A percentile compares a stretch with the other conserved stretches of the same genome.
phyloP scores from a whole-genome alignment of 2,888 invertebrate genomes.

The Pristionchus exspectatus region DNA sequence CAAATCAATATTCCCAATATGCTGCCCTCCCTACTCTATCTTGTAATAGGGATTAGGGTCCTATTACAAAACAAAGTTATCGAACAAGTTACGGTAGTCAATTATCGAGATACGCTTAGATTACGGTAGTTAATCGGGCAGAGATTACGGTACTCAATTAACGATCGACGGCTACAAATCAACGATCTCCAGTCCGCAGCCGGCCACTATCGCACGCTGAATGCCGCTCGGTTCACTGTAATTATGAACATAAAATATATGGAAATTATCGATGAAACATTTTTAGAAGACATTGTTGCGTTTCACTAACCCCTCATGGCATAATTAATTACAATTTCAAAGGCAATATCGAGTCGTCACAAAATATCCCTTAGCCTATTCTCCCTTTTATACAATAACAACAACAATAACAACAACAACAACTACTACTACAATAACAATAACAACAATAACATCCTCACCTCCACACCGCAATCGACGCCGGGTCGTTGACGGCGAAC shows the following conservation, averaged over 20 bases:
- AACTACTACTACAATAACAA: too few species aligned
- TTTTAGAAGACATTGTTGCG: neutral
- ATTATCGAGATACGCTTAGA: too few species aligned
- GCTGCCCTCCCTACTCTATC: too few species aligned
- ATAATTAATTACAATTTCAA: neutral
- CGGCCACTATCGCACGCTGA: conserved; percentile 20
- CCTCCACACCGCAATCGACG: neutral
- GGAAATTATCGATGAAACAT: neutral
- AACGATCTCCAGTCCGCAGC: conserved; percentile 19
- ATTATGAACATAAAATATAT: neutral
- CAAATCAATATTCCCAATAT: too few species aligned
- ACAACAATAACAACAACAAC: too few species aligned
- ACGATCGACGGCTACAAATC: neutral
- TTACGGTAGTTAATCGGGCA: too few species aligned
- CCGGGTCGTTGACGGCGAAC: conserved; percentile 19
- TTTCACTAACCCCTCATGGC: neutral
- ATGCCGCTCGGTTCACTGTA: neutral
- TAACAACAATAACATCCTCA: neutral
- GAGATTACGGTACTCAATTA: too few species aligned
- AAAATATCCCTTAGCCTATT: neutral
- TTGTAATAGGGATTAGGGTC: too few species aligned
- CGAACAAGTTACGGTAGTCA: too few species aligned
- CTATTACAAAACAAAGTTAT: too few species aligned
- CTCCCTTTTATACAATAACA: neutral
- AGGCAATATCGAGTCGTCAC: neutral